Percentiles rank a stretch among this genome's conserved stretches.
Evolutionary conservation across 64 coral and sea anemone species (phyloP).

Genomic region (Stichodactyla helianthus): DNA sequence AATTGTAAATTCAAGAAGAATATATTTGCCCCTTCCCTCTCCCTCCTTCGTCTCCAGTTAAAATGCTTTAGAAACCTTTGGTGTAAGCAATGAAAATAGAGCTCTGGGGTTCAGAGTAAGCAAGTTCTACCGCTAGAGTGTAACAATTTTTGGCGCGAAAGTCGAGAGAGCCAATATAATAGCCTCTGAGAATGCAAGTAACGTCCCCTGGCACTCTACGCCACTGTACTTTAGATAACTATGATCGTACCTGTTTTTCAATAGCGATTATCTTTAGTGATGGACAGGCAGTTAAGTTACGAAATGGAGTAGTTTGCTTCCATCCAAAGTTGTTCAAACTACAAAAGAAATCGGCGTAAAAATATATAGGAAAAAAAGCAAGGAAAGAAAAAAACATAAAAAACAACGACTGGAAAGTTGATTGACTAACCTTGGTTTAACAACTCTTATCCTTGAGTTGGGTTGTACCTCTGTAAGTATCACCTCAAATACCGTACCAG

Average conservation of each 20-base stretch:
- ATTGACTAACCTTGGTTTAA: conserved; percentile 33
- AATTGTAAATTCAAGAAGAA: too few relatives aligned
- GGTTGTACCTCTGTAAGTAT: conserved; percentile 43
- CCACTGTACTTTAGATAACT: not conserved
- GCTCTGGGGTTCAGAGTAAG: too few relatives aligned
- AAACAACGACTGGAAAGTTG: not conserved
- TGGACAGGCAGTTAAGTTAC: not conserved
- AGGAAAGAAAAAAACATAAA: not conserved
- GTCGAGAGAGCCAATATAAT: too few relatives aligned
- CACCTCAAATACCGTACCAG: conserved; percentile 15
- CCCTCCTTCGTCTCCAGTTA: too few relatives aligned
- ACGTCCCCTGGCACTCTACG: too few relatives aligned
- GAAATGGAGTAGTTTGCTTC: not conserved
- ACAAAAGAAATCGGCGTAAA: not conserved
- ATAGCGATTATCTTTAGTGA: not conserved
- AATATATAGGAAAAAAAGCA: not conserved
- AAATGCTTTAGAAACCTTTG: too few relatives aligned
- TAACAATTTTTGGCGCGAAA: too few relatives aligned
- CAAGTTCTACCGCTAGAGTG: too few relatives aligned
- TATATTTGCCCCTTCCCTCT: too few relatives aligned
- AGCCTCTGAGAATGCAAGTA: too few relatives aligned
- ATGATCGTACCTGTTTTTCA: not conserved
- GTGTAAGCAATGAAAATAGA: too few relatives aligned
- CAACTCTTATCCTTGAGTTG: conserved; percentile 49
- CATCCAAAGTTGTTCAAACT: not conserved